phyloP scores from a whole-genome alignment of 2,113 vertebrate species.

The Sander vitreus region DNA sequence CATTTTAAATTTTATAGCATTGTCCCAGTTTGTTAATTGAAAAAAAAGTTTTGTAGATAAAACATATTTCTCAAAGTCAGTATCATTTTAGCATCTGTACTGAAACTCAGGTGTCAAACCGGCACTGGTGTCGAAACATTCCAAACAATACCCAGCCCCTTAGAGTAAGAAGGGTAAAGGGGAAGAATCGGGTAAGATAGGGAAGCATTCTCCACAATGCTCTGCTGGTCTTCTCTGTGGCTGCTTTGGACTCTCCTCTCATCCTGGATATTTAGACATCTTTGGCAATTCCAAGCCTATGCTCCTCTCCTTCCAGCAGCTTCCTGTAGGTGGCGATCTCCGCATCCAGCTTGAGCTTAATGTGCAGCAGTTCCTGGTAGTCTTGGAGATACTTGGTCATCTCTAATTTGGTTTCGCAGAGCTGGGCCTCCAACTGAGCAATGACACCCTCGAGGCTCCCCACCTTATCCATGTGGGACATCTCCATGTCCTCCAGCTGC shows the following conservation, averaged over 20 bases:
- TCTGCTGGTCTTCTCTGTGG: slow-evolving; percentile 22
- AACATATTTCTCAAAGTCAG: neutral
- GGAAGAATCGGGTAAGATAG: neutral
- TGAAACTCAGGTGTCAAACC: neutral
- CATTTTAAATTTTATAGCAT: neutral
- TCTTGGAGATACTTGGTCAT: slow-evolving; percentile 82
- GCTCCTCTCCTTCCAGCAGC: slow-evolving; percentile 87
- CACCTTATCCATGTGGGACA: slow-evolving; percentile 81
- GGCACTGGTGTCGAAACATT: neutral
- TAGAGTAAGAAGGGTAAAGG: neutral
- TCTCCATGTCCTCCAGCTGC: slow-evolving; percentile 86
- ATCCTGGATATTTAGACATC: slow-evolving; percentile 55
- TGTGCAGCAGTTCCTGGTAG: slow-evolving; percentile 82
- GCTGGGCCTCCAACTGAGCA: slow-evolving; percentile 83
- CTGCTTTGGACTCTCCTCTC: slow-evolving; percentile 19
- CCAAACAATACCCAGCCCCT: slow-evolving; percentile 21
- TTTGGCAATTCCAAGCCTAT: slow-evolving; percentile 80
- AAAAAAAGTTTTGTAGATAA: neutral
- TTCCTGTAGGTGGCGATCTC: slow-evolving; percentile 88
- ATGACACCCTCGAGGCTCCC: slow-evolving; percentile 74
- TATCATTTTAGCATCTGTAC: neutral
- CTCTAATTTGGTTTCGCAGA: slow-evolving; percentile 84
- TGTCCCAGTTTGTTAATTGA: neutral
- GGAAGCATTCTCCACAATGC: slow-evolving; percentile 24
- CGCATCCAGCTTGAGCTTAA: slow-evolving; percentile 86